Percentiles rank a stretch among this genome's conserved stretches.
Conservation (phyloP, 1,140 invertebrate species). For the Apocrypta bakeri region DNA sequence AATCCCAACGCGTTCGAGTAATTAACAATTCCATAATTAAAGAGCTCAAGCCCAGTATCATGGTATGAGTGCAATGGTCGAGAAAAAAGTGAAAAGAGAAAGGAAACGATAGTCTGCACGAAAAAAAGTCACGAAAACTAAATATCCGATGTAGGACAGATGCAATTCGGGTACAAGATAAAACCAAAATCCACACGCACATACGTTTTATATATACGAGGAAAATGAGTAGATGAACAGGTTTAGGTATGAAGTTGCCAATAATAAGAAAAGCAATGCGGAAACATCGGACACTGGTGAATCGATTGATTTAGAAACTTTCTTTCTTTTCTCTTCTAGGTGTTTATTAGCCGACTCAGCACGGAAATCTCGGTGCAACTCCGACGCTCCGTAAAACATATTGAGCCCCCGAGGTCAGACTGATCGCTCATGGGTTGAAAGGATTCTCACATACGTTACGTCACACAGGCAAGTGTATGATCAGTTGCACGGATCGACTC, state of each 20-base stretch:
- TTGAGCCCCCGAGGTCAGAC: slow-evolving; percentile 15
- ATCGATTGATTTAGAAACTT: slow-evolving; percentile 40
- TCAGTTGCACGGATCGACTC: too few relatives aligned
- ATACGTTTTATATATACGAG: too few relatives aligned
- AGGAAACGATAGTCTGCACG: too few relatives aligned
- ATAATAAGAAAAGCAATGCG: slow-evolving; percentile 38
- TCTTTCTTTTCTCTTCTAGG: too few relatives aligned
- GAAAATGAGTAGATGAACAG: not conserved
- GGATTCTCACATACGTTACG: not conserved
- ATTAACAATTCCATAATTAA: slow-evolving; percentile 16
- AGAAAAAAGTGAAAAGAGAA: not conserved
- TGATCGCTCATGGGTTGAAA: slow-evolving; percentile 15
- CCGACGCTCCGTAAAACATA: slow-evolving; percentile 23
- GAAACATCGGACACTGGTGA: slow-evolving; percentile 46
- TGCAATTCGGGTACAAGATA: not conserved
- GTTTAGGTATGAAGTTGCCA: not conserved
- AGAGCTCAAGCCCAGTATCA: not conserved
- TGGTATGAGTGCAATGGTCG: not conserved
- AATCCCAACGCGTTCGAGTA: not conserved
- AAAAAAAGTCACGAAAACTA: not conserved
- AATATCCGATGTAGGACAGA: too few relatives aligned
- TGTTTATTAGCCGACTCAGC: slow-evolving; percentile 44
- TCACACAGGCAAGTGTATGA: not conserved
- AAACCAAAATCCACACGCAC: not conserved
- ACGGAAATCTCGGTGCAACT: slow-evolving; percentile 13